These are phyloP conservation scores for Lateolabrax maculatus DNA, from an alignment of 2,797 vertebrate species.

Conservation along the genomic window DNA sequence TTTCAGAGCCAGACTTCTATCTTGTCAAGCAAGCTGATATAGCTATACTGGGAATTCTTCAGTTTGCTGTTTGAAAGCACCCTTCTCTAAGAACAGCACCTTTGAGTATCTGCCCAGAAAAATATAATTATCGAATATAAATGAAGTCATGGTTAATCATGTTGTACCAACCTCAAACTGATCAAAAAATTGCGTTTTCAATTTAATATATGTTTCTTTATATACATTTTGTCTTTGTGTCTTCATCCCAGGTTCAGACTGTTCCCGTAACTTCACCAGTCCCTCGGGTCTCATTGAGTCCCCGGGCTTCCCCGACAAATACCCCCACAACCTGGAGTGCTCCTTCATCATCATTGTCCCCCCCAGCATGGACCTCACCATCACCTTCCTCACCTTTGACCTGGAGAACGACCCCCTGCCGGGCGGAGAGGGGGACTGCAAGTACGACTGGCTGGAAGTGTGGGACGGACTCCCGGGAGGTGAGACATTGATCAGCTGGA, in stretches of 20 bases:
- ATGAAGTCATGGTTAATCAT: neutral
- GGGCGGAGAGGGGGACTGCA: constrained; percentile 95
- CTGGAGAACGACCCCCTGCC: constrained; percentile 97
- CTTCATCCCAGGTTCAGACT: constrained; percentile 91
- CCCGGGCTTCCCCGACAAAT: constrained; percentile 97
- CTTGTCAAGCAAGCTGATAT: neutral
- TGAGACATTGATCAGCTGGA: constrained; percentile 23
- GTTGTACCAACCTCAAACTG: neutral
- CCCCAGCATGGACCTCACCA: constrained; percentile 93
- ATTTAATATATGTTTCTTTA: neutral
- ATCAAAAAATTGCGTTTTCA: too few species aligned
- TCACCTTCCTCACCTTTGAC: constrained; percentile 96
- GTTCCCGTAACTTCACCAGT: constrained; percentile 96
- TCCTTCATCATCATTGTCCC: constrained; percentile 95
- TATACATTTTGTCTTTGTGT: constrained; percentile 21
- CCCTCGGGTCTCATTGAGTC: constrained; percentile 94
- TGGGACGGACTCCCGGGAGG: constrained; percentile 98
- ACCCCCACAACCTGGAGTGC: constrained; percentile 97
- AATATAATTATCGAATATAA: too few species aligned
- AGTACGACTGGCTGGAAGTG: constrained; percentile 98
- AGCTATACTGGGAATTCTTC: constrained; percentile 2
- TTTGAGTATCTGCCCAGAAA: constrained; percentile 8
- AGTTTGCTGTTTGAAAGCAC: constrained; percentile 6
- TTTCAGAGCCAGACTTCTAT: neutral
- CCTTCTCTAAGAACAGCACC: constrained; percentile 2